These are phyloP conservation scores for Perca schrenkii DNA, from an alignment of 2,113 vertebrate genomes.

Conservation along the genomic window DNA sequence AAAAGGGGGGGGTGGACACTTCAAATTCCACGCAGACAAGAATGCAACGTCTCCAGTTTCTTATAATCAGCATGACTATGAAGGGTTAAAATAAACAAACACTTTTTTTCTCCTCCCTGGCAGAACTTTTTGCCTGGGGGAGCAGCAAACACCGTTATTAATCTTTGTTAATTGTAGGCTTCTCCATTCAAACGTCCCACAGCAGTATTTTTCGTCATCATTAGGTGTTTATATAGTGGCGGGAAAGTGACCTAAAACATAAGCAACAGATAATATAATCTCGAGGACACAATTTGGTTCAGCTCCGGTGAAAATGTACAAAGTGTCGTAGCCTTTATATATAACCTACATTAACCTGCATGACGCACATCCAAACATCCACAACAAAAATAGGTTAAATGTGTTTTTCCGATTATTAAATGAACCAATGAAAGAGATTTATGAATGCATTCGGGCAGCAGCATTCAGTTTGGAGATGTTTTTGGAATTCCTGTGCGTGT, in stretches of 20 bases:
- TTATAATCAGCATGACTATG: constrained; percentile 76
- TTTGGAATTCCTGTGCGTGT: background rate
- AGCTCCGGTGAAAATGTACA: background rate
- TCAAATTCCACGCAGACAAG: constrained; percentile 58
- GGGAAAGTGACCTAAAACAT: constrained; percentile 27
- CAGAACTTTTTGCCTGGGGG: constrained; percentile 69
- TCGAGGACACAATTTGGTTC: background rate
- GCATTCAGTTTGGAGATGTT: background rate
- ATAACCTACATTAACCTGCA: too few species aligned
- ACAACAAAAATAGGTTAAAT: too few species aligned
- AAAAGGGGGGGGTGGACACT: background rate
- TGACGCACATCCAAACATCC: background rate
- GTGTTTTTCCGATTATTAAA: background rate
- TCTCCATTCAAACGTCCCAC: constrained; percentile 61
- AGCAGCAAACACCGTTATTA: constrained; percentile 67
- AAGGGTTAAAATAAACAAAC: constrained; percentile 80
- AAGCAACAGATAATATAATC: constrained; percentile 26
- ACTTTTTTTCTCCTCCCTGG: constrained; percentile 49
- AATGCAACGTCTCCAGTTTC: constrained; percentile 71
- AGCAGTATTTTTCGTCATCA: constrained; percentile 79
- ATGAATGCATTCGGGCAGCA: background rate
- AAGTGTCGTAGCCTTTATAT: too few species aligned
- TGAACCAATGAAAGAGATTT: background rate
- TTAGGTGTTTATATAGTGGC: background rate
- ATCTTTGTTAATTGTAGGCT: constrained; percentile 82